A percentile compares a stretch with the other conserved stretches of the same genome.
phyloP scores from a whole-genome alignment of 2,797 vertebrate species.

The Alca torda region DNA sequence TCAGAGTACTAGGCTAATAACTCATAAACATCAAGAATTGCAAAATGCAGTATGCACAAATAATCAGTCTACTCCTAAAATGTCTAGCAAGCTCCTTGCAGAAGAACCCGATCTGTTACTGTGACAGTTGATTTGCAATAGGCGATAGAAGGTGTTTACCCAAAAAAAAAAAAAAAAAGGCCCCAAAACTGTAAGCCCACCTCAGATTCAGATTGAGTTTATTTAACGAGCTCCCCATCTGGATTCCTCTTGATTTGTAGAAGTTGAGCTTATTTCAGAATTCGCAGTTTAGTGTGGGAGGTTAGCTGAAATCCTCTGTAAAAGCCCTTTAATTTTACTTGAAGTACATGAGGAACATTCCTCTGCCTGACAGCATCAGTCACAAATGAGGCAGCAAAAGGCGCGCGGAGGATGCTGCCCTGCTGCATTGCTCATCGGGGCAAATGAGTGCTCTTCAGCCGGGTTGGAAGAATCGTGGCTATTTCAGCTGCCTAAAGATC shows the following conservation, averaged over 20 bases:
- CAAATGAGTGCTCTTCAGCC: background rate
- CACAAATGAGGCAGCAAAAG: background rate
- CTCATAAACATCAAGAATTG: background rate
- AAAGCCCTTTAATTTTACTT: constrained; percentile 54
- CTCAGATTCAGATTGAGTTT: background rate
- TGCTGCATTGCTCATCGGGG: background rate
- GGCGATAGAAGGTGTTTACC: background rate
- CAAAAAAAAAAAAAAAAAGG: background rate
- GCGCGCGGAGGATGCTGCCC: background rate
- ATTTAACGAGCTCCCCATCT: background rate
- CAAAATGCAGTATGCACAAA: background rate
- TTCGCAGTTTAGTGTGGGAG: constrained; percentile 29
- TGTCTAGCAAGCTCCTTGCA: background rate
- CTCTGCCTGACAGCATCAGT: constrained; percentile 31
- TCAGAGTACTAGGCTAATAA: background rate
- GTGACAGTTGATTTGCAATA: background rate
- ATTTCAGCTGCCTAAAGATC: background rate
- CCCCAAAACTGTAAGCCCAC: background rate
- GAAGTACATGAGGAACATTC: background rate
- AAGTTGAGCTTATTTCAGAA: constrained; percentile 40
- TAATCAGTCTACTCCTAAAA: background rate
- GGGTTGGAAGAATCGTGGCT: background rate
- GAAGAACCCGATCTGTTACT: background rate
- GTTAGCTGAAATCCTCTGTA: constrained; percentile 44
- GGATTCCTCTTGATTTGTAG: constrained; percentile 12